Conservation (phyloP, 2,797 vertebrate genomes). For the Pyrocephalus nanus region DNA sequence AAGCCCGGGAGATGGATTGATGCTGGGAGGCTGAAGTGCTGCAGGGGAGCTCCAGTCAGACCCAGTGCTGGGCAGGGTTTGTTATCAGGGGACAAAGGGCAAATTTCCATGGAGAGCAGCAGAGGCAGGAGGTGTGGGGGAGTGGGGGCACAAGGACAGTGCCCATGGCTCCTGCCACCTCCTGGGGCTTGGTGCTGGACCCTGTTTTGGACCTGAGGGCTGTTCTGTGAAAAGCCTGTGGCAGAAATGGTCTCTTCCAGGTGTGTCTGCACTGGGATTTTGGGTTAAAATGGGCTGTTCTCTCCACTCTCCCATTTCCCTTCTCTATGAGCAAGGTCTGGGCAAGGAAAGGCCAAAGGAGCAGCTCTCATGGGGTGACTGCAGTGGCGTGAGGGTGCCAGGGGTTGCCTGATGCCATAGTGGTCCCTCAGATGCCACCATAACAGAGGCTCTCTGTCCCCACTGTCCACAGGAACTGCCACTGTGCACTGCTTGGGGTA, state of each 20-base stretch:
- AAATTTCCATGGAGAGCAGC: not conserved
- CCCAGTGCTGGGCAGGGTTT: not conserved
- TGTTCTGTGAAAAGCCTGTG: not conserved
- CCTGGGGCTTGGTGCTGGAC: not conserved
- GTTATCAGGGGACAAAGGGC: not conserved
- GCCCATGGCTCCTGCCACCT: not conserved
- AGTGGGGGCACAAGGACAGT: accelerated
- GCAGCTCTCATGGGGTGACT: not conserved
- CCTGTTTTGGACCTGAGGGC: not conserved
- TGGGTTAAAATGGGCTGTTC: not conserved
- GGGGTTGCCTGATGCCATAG: not conserved
- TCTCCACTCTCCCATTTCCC: accelerated
- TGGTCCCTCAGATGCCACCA: not conserved
- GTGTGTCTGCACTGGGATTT: not conserved
- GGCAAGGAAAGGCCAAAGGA: not conserved
- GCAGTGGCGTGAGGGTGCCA: accelerated
- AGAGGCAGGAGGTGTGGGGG: not conserved
- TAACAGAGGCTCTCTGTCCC: not conserved
- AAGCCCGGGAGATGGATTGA: constrained; percentile 10
- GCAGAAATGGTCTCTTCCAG: not conserved
- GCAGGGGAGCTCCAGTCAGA: not conserved
- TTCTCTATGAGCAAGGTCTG: not conserved
- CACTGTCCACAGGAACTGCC: not conserved
- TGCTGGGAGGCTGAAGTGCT: constrained; percentile 9
- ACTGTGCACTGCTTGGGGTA: not conserved